Percentiles rank a stretch among this genome's conserved stretches.
These are phyloP conservation scores for Lysiphlebus fabarum DNA, from an alignment of 1,140 invertebrate genomes.

Conservation along the genomic window DNA sequence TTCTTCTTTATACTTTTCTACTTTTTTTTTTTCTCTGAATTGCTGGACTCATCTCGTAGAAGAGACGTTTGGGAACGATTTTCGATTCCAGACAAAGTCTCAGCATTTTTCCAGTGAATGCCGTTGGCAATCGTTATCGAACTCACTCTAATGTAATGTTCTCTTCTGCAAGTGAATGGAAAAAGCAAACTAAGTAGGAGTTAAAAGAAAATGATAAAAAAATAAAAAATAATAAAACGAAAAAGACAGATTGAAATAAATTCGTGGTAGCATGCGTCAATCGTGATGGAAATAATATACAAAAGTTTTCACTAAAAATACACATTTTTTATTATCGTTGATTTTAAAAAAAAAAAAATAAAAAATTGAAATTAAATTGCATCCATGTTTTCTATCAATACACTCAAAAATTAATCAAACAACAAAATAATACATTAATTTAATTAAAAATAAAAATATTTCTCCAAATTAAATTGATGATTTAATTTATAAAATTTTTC, in stretches of 20 bases:
- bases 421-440: too few relatives aligned
- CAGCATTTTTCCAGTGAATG: conserved; percentile 24
- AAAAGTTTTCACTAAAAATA: conserved; percentile 11
- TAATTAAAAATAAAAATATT: too few relatives aligned
- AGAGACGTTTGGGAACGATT: conserved; percentile 28
- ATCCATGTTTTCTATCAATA: too few relatives aligned
- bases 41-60: conserved; percentile 25
- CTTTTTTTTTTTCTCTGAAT: conserved; percentile 16
- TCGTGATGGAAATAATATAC: not conserved
- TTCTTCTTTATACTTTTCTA: conserved; percentile 22
- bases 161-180: conserved; percentile 12
- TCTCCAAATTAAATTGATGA: too few relatives aligned
- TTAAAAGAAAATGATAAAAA: conserved; percentile 9
- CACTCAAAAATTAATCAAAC: too few relatives aligned
- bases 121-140: conserved; percentile 27
- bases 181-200: conserved; percentile 18
- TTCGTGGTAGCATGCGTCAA: not conserved
- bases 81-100: conserved; percentile 22
- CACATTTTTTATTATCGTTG: conserved; percentile 5
- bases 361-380: too few relatives aligned
- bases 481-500: too few relatives aligned
- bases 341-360: too few relatives aligned
- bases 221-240: not conserved
- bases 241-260: not conserved
- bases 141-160: conserved; percentile 22